phyloP scores from a whole-genome alignment of 2,797 vertebrate species.

The Gymnothorax javanicus region DNA sequence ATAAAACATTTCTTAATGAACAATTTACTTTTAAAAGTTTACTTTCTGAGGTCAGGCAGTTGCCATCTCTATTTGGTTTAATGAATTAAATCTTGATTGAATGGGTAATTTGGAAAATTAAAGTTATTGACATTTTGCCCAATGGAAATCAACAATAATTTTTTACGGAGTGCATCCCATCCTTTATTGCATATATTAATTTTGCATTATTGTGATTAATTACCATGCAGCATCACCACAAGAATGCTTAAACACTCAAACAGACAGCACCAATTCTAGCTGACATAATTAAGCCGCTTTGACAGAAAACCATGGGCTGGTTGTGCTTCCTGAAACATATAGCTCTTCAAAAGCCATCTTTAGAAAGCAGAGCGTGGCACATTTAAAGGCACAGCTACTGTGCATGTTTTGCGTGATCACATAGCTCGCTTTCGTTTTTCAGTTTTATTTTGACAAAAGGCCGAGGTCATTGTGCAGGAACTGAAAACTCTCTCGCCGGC shows the following conservation, averaged over 20 bases:
- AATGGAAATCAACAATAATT: conserved; percentile 62
- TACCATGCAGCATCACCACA: conserved; percentile 47
- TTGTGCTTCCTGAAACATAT: conserved; percentile 12
- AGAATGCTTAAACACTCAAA: conserved; percentile 47
- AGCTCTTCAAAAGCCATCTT: conserved; percentile 23
- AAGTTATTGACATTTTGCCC: conserved; percentile 62
- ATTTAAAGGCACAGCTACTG: conserved; percentile 9
- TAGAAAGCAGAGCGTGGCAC: conserved; percentile 31
- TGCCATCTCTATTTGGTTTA: conserved; percentile 53
- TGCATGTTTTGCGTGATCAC: neutral
- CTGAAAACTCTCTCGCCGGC: neutral
- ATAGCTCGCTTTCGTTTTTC: neutral
- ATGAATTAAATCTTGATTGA: conserved; percentile 55
- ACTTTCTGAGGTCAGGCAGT: conserved; percentile 51
- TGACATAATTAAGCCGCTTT: conserved; percentile 43
- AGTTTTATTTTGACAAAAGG: neutral
- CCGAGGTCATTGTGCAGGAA: neutral
- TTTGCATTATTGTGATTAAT: conserved; percentile 58
- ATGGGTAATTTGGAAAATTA: conserved; percentile 47
- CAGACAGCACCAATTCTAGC: conserved; percentile 49
- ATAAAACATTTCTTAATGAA: conserved; percentile 55
- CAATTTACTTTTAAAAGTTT: conserved; percentile 41
- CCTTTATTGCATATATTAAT: conserved; percentile 41
- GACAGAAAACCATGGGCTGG: conserved; percentile 18
- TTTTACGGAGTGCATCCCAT: conserved; percentile 39